Evolutionary conservation across 2,888 invertebrate species (phyloP).

Genomic region (Apoderus coryli): DNA sequence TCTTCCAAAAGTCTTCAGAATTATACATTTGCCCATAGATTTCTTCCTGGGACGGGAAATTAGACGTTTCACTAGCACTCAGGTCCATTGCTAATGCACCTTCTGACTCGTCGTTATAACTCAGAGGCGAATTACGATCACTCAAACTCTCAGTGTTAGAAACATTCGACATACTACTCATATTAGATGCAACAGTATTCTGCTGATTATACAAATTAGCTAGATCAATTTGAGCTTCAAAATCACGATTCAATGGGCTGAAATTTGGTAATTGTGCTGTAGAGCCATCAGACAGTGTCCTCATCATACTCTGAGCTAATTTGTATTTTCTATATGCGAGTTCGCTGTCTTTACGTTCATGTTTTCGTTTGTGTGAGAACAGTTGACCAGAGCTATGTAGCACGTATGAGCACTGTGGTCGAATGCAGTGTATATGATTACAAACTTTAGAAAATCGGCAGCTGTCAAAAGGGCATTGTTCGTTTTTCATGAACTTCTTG

Average conservation of each 20-base stretch:
- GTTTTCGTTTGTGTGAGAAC: conserved; percentile 93
- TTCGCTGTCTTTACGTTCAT: conserved; percentile 88
- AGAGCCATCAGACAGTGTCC: conserved; percentile 41
- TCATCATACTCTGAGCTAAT: conserved; percentile 42
- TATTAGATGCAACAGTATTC: conserved; percentile 25
- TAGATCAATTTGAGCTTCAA: conserved; percentile 32
- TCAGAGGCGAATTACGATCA: conserved; percentile 37
- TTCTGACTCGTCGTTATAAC: conserved; percentile 32
- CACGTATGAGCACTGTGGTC: conserved; percentile 89
- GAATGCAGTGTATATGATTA: conserved; percentile 97
- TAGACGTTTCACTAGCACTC: conserved; percentile 27
- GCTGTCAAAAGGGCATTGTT: conserved; percentile 78
- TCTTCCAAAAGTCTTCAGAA: conserved; percentile 42
- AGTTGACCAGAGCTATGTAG: conserved; percentile 93
- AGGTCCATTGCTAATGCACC: conserved; percentile 30
- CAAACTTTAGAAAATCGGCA: conserved; percentile 90
- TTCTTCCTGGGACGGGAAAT: conserved; percentile 24
- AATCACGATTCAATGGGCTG: conserved; percentile 33
- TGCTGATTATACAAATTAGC: conserved; percentile 27
- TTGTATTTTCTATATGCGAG: conserved; percentile 69
- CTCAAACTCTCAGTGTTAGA: conserved; percentile 38
- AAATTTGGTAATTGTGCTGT: conserved; percentile 27
- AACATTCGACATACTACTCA: conserved; percentile 24
- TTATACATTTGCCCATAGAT: too few relatives aligned
- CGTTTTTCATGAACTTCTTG: conserved; percentile 97